Conservation (phyloP, 2,797 vertebrate genomes). For the Coilia nasus region DNA sequence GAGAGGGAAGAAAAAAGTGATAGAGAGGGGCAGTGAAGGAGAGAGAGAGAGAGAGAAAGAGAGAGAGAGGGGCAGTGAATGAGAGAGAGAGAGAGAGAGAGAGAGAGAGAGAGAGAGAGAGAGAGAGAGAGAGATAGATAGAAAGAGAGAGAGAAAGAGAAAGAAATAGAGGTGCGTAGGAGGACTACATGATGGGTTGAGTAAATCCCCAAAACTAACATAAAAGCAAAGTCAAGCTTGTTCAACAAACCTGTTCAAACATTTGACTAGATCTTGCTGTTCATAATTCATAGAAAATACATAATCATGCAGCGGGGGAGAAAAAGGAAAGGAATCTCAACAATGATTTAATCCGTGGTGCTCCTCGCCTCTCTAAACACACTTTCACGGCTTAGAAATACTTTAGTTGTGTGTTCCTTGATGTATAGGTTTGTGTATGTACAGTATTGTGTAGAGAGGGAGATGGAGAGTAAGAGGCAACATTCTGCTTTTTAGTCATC, state of each 20-base stretch:
- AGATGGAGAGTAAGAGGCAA: no score
- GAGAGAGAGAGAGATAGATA: background rate
- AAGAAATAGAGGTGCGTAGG: background rate
- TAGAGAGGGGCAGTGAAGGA: no score
- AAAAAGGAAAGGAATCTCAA: background rate
- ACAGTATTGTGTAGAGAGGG: no score
- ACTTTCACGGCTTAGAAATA: background rate
- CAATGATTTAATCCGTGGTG: background rate
- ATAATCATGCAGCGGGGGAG: background rate
- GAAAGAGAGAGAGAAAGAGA: background rate
- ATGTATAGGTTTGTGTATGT: background rate
- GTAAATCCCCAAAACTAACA: background rate
- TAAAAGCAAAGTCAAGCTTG: conserved; percentile 27
- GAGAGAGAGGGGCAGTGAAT: background rate
- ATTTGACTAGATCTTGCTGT: background rate
- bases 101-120: background rate
- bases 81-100: background rate
- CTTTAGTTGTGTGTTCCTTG: background rate
- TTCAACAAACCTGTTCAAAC: conserved; percentile 4
- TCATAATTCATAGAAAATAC: background rate
- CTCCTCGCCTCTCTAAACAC: background rate
- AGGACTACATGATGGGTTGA: background rate
- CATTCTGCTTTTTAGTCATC: no score
- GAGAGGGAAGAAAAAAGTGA: no score
- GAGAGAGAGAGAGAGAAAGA: background rate